Evolutionary conservation across 2,113 vertebrate species (phyloP).

Genomic region (Anguilla rostrata): DNA sequence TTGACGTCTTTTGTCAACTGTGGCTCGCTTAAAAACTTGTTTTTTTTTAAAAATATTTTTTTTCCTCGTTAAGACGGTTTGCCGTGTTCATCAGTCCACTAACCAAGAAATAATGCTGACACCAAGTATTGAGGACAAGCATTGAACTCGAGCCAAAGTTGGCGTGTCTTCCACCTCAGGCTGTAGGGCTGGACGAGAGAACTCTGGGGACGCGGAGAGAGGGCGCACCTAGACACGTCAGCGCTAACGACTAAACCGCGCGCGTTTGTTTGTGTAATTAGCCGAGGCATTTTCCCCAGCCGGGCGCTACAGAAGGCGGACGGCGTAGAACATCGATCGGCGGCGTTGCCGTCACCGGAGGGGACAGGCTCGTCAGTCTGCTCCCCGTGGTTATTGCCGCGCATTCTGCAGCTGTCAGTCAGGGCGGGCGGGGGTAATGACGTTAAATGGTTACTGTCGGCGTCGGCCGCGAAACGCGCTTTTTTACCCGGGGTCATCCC

Average conservation of each 20-base stretch:
- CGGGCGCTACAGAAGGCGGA: background rate
- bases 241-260: slow-evolving; percentile 18
- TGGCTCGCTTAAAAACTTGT: too few species aligned
- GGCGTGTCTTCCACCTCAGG: background rate
- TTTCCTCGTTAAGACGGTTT: too few species aligned
- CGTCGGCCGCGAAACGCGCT: slow-evolving; percentile 43
- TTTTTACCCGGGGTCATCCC: slow-evolving; percentile 40
- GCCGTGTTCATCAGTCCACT: too few species aligned
- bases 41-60: too few species aligned
- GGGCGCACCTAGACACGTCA: slow-evolving; percentile 4
- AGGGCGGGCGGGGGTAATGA: slow-evolving; percentile 30
- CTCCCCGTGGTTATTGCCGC: slow-evolving; percentile 32
- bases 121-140: too few species aligned
- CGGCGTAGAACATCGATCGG: slow-evolving; percentile 41
- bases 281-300: slow-evolving; percentile 2
- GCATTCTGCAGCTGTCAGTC: slow-evolving; percentile 19
- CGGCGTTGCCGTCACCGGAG: slow-evolving; percentile 46
- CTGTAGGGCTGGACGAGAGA: background rate
- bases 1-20: too few species aligned
- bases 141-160: background rate
- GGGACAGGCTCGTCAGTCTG: slow-evolving; percentile 52
- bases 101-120: too few species aligned
- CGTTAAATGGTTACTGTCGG: slow-evolving; percentile 55
- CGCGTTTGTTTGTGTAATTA: slow-evolving; percentile 43
- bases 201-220: background rate